Evolutionary conservation across 2,888 invertebrate species (phyloP), one percentile per base, ranked within the genome.

Genomic region (Xanthostigma xanthostigma): DNA sequence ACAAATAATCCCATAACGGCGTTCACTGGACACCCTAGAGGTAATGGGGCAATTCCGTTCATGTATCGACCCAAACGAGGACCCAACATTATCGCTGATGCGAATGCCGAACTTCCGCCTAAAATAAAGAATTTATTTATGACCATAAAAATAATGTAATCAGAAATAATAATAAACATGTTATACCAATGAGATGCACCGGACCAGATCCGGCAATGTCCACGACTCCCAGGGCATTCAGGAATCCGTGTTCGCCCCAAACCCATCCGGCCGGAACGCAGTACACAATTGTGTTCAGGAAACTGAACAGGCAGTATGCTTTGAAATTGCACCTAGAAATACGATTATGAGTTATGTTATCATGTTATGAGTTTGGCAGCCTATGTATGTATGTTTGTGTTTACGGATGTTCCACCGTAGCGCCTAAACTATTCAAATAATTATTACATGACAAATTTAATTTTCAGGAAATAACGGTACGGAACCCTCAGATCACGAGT

Each of bases 251-350:
- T 34, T 82, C 78, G 1, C 87, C 87, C 90, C 91, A 90, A 36
- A 92, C 81, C 92, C 92, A 93, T 2, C 92, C 92, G 1, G 93
- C 93, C 0, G 94, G 93, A 51, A 94, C 76, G 62, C 93, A 91
- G 67, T 93, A 94, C 9, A 93, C 86, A 3, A 84, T 72, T 0
- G 93, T 93, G 61, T 94, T 94, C 14, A 91, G 63, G 46, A 90
- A 78, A 1, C 92, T 92, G 66, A 91, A 93, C 13, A 93, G 53
- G 58, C 92, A 92, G 62, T 94, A 94, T 0, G 93, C 91, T 60
- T 85, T 84, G 66, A 94, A 88, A 67, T 89, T 84, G 63, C 90
- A 91, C 52, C 89, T 88, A 67, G 0, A 59, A 60, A 50, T 17
- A 55, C 53, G 17, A 44, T 39, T 33, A 27, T n/a, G n/a, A n/a